Base-by-base conservation (phyloP, 2,888 invertebrate species). In the Amphipyra berbera region DNA sequence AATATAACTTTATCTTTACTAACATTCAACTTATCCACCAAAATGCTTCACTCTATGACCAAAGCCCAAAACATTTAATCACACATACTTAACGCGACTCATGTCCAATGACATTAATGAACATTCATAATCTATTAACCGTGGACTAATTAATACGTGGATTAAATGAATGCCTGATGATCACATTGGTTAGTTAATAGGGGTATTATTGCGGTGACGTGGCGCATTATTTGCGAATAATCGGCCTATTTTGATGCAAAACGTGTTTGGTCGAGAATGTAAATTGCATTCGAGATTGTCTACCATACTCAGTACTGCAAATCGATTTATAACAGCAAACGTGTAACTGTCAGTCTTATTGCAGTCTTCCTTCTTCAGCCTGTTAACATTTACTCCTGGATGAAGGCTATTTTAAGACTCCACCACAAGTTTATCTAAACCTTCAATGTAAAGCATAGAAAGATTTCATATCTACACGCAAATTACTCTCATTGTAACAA, bases 161-260 rank as follows among this genome's bases (percentile, higher is more conserved):
- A 56, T 61, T 61, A 53, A 64, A 74, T 59, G 58, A 68, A 68
- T 68, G 49, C 55, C 45, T 61, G 53, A 57, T 67, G 69, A 73
- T 64, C 57, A 46, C 53, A 73, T 76, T 79, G n/a, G 69, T 66
- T 69, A 57, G 61, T 55, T 63, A 67, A 76, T 76, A 67, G 50
- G 40, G 59, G 61, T 61, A 69, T 69, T 73, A 64, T 58, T 61
- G 57, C 30, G 54, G 56, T 64, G 53, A 67, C 47, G 30, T 47
- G 35, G 15, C 15, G 52, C 57, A 73, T 73, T 61, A 69, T 69
- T 63, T 38, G 27, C 47, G 21, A 52, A 14, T 63, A 63, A 63
- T 55, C 42, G 30, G 21, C 52, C 49, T 72, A 53, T 45, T 59
- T 41, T 47, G 33, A 52, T 69, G 54, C 44, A 47, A 55, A 55